Base-by-base conservation (phyloP, 2,888 invertebrate genomes). In the Mycogona germanica region DNA sequence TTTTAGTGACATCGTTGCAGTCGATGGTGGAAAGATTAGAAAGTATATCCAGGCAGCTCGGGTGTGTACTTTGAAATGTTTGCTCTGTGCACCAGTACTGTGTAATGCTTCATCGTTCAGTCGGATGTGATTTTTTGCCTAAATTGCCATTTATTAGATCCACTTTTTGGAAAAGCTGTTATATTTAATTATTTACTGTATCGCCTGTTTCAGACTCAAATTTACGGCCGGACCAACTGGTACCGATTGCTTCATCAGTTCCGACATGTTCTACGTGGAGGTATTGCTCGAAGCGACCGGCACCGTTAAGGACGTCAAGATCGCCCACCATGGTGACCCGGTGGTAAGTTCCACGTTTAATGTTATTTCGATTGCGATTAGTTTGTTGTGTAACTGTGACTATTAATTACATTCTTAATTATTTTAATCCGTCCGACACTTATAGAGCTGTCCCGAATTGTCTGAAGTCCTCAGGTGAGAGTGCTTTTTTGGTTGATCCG, bases 181-280 rank as follows among this genome's bases (percentile, higher is more conserved):
- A 6, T 32, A 44, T 32, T 32, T 19, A 32, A 30, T 47, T 3
- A 6, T 30, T 12, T 9, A 45, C 2, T 41, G 23, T 5, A 12
- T 19, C 57, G 37, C 40, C 56, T 53, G 38, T 55, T 53, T 44
- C 70, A 85, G 85, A 37, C 75, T 92, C 53, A 89, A 91, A 68
- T 89, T 91, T 70, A 84, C 86, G 66, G 83, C 85, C 58, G 87
- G 86, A 52, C 79, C 82, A 56, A 81, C 84, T 47, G 84, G 84
- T 42, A 81, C 81, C 4, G 84, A 84, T 65, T 76, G 88, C 57
- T 91, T 91, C 67, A 91, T 95, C 68, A 91, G 88, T 38, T 91
- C 91, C 0, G 95, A 95, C 67, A 92, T 93, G 92, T 95, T 95
- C 71, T 92, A 88, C 69, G 76, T 95, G 62, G 92, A 95, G 74